Conservation (phyloP, 2,888 invertebrate genomes). For the Drosophila birchii region DNA sequence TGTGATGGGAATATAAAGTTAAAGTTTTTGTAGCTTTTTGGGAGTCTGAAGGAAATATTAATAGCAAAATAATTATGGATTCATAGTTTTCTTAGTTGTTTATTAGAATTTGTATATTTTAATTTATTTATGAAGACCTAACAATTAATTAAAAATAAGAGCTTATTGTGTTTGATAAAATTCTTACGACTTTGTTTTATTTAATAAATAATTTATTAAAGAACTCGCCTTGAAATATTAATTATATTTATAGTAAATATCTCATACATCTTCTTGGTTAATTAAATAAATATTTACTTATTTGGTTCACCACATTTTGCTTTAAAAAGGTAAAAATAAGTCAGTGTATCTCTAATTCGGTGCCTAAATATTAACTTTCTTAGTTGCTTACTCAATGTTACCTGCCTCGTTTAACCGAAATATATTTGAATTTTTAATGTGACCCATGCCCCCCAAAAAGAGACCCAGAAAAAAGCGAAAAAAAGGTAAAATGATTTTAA, state of each 20-base stretch:
- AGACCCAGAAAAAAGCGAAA: slow-evolving; percentile 1
- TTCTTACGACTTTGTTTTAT: too few species aligned
- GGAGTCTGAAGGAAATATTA: not conserved
- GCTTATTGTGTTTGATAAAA: too few species aligned
- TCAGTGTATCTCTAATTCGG: slow-evolving; percentile 4
- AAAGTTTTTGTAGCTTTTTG: not conserved
- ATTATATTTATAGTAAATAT: not conserved
- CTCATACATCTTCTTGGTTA: not conserved
- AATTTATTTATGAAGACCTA: too few species aligned
- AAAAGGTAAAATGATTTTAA: slow-evolving; percentile 39
- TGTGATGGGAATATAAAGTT: not conserved
- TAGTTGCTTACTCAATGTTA: slow-evolving; percentile 35
- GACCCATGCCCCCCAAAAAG: slow-evolving; percentile 1
- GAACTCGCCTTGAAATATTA: too few species aligned
- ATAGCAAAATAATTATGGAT: too few species aligned
- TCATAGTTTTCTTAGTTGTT: too few species aligned
- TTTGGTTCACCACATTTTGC: not conserved
- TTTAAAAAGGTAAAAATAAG: not conserved
- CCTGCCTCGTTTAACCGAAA: slow-evolving; percentile 41
- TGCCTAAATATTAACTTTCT: not conserved
- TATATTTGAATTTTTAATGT: slow-evolving; percentile 43
- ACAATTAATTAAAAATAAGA: too few species aligned
- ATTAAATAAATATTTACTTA: not conserved
- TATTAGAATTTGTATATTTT: too few species aligned
- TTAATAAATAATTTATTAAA: too few species aligned